Percentiles rank a stretch among this genome's conserved stretches.
Conservation (phyloP, 2,797 vertebrate genomes). For the Hippocampus kuda region DNA sequence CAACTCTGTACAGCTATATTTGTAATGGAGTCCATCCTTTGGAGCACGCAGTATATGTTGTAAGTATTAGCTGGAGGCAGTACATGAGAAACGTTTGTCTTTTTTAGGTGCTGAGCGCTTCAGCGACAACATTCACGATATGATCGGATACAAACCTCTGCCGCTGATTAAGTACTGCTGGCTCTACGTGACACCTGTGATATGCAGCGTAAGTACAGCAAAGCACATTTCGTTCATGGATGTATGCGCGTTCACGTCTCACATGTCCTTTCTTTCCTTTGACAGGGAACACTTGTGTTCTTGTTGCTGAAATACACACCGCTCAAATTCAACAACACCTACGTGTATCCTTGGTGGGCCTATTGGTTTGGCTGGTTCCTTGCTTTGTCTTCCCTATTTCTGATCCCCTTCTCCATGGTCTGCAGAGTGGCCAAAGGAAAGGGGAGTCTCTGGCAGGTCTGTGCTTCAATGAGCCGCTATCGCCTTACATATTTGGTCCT, state of each 20-base stretch:
- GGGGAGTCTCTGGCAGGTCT: slow-evolving; percentile 56
- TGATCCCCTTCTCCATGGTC: slow-evolving; percentile 55
- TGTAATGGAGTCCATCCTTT: background rate
- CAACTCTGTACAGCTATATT: background rate
- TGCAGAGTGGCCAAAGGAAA: slow-evolving; percentile 45
- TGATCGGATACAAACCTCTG: slow-evolving; percentile 61
- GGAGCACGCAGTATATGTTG: background rate
- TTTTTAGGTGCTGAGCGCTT: slow-evolving; percentile 57
- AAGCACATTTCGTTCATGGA: background rate
- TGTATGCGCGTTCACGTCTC: background rate
- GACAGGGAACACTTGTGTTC: slow-evolving; percentile 55
- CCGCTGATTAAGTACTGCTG: slow-evolving; percentile 59
- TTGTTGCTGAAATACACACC: slow-evolving; percentile 51
- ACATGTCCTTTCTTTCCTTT: background rate
- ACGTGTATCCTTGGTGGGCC: slow-evolving; percentile 60
- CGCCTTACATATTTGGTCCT: background rate
- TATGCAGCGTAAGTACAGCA: slow-evolving; percentile 49
- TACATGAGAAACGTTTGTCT: slow-evolving; percentile 1
- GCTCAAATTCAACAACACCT: slow-evolving; percentile 58
- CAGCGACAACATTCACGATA: slow-evolving; percentile 58
- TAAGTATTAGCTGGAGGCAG: background rate
- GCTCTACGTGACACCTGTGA: slow-evolving; percentile 48
- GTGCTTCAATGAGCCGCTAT: slow-evolving; percentile 5
- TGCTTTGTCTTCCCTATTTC: slow-evolving; percentile 42
- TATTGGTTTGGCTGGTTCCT: slow-evolving; percentile 60